Evolutionary conservation across 2,888 invertebrate species (phyloP).

Genomic region (Calameuta idolon): DNA sequence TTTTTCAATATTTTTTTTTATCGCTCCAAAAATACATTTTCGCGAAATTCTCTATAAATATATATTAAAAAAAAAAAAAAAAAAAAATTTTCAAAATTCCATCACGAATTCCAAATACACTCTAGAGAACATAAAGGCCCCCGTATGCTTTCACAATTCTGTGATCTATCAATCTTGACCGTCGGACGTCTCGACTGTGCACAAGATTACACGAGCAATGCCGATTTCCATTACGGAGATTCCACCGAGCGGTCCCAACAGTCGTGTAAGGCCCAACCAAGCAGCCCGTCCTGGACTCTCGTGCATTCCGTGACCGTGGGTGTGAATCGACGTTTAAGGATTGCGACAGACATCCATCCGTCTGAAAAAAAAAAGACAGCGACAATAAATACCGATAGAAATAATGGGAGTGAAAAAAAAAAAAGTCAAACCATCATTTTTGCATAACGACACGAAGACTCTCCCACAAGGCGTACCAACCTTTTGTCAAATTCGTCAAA

Average conservation of each 20-base stretch:
- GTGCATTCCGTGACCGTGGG: slow-evolving; percentile 46
- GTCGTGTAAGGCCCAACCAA: background rate
- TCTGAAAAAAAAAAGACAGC: background rate
- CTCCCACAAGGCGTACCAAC: background rate
- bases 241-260: background rate
- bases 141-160: background rate
- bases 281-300: slow-evolving; percentile 32
- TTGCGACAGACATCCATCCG: background rate
- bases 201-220: background rate
- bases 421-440: background rate
- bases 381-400: background rate
- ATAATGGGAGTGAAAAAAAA: background rate
- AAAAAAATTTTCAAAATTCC: background rate
- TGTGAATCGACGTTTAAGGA: slow-evolving; percentile 36
- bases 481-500: background rate
- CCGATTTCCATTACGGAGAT: background rate
- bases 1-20: too few relatives aligned
- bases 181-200: background rate
- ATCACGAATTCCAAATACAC: background rate
- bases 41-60: too few relatives aligned
- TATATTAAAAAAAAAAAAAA: background rate
- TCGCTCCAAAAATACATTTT: too few relatives aligned
- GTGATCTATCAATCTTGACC: background rate
- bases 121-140: background rate
- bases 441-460: background rate